Conservation (phyloP, 1,140 invertebrate genomes). For the Globodera rostochiensis region DNA sequence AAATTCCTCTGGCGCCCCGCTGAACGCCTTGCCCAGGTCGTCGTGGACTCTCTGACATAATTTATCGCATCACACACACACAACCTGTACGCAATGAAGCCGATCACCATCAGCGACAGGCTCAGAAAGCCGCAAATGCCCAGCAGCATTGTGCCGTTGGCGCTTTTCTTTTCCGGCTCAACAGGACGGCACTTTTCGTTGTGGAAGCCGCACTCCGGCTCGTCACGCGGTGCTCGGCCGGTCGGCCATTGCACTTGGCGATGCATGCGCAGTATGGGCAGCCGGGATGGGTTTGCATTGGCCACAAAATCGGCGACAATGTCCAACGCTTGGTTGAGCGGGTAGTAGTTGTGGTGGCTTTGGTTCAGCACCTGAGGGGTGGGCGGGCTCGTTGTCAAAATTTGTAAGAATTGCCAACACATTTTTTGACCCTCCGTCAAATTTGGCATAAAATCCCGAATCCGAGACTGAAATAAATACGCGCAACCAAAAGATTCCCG, state of each 20-base stretch:
- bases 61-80: slow-evolving; percentile 8
- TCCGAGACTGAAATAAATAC: too few relatives aligned
- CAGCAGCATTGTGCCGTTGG: not conserved
- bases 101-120: slow-evolving; percentile 65
- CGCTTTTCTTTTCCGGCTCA: not conserved
- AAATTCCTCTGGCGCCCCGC: too few relatives aligned
- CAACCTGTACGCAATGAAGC: slow-evolving; percentile 35
- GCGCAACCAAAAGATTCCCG: too few relatives aligned
- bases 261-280: slow-evolving; percentile 69
- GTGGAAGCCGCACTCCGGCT: slow-evolving; percentile 88
- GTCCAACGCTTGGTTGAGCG: slow-evolving; percentile 66
- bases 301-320: slow-evolving; percentile 64
- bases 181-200: slow-evolving; percentile 69
- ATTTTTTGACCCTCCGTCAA: too few relatives aligned
- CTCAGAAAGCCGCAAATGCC: slow-evolving; percentile 20
- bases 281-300: slow-evolving; percentile 31
- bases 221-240: slow-evolving; percentile 80
- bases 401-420: not conserved
- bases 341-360: slow-evolving; percentile 50
- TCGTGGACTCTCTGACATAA: too few relatives aligned
- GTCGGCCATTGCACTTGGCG: slow-evolving; percentile 79
- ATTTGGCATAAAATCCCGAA: too few relatives aligned
- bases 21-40: too few relatives aligned
- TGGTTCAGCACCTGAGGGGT: slow-evolving; percentile 28
- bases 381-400: not conserved